Evolutionary conservation across 2,113 vertebrate species (phyloP).

Genomic region (Paraplagusia blochii): DNA sequence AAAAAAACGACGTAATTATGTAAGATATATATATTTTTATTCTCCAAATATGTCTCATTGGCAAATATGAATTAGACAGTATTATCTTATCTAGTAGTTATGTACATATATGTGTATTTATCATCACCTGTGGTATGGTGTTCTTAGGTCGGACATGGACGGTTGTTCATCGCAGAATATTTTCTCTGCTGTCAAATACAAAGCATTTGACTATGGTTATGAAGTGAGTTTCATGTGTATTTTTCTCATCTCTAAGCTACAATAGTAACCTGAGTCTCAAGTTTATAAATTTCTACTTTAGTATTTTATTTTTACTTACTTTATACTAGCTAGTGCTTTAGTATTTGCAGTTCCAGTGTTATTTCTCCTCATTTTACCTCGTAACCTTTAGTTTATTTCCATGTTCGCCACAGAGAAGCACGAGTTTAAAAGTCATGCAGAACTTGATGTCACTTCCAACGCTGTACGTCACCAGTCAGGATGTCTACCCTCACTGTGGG

Average conservation of each 20-base stretch:
- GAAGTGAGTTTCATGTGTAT: conserved; percentile 60
- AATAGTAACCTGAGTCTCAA: too few species aligned
- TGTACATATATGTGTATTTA: not conserved
- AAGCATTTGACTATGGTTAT: conserved; percentile 70
- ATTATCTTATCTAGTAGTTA: too few species aligned
- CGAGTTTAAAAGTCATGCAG: conserved; percentile 50
- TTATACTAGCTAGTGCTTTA: too few species aligned
- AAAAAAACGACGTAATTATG: too few species aligned
- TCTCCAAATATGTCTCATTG: too few species aligned
- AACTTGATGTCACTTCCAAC: conserved; percentile 62
- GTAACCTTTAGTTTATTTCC: not conserved
- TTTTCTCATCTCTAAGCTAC: not conserved
- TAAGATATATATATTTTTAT: too few species aligned
- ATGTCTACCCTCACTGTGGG: conserved; percentile 57
- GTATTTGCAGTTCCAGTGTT: too few species aligned
- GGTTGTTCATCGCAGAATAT: not conserved
- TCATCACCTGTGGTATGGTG: too few species aligned
- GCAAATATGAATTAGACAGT: too few species aligned
- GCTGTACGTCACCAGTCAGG: conserved; percentile 47
- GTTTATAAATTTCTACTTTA: too few species aligned
- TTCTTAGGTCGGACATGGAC: conserved; percentile 37
- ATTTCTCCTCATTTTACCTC: too few species aligned
- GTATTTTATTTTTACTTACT: too few species aligned
- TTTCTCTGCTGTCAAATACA: conserved; percentile 61
- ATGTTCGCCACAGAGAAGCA: conserved; percentile 49